Base-by-base conservation (phyloP, 2,888 invertebrate species). In the Mamestra brassicae region DNA sequence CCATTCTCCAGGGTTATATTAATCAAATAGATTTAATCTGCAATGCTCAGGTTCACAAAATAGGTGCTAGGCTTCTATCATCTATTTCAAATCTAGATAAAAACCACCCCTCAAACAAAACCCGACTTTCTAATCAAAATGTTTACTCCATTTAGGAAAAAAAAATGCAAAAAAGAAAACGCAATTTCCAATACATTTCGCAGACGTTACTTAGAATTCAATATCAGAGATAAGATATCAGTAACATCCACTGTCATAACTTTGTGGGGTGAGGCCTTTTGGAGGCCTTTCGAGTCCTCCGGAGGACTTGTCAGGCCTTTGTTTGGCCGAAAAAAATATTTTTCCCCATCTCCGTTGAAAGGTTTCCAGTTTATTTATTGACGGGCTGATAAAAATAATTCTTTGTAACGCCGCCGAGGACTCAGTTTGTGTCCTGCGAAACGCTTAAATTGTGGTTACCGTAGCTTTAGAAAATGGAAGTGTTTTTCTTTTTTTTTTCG, bases 351-450 rank as follows among this genome's bases (percentile, higher is more conserved):
- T 76, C 64, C 76, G 77, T 68, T 84, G 86, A 89, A 88, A 89
- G 88, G 87, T 87, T 88, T 75, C 74, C 67, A 77, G 72, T 84
- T 87, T 90, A 87, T 90, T 90, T 90, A 90, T 91, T 87, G 90
- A 85, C 83, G 86, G 72, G 64, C 75, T 80, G 89, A 89, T 90
- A 90, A 89, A 88, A 88, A 88, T 86, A 84, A 88, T 86, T 86
- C 85, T 85, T 77, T 75, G 76, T 77, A 80, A 80, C 68, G 77
- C 85, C 63, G 63, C 47, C 68, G 60, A 68, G 57, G 45, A 68
- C 63, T 67, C 65, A 52, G 65, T 64, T 65, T 67, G 75, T 71
- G 67, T 85, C 81, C 79, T 81, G 36, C 50, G 81, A 57, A 74
- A 71, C 66, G 78, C 71, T 72, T 76, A 76, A 76, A 84, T 85